Percentiles rank a stretch among this genome's conserved stretches.
Conservation (phyloP, 1,140 invertebrate genomes). For the Platorchestia sp. region DNA sequence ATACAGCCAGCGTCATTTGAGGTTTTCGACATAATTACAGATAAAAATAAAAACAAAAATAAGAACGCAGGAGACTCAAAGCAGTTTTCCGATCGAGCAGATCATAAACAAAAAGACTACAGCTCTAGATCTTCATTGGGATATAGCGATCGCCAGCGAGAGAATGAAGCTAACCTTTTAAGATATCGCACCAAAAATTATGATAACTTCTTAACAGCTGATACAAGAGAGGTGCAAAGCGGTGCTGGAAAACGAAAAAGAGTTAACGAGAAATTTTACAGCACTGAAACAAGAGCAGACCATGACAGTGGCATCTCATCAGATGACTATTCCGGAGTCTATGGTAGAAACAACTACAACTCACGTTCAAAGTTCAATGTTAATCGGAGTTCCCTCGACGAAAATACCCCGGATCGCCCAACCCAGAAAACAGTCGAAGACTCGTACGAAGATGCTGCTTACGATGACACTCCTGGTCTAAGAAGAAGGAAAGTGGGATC, state of each 20-base stretch:
- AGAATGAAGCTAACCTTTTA: background rate
- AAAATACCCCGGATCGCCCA: background rate
- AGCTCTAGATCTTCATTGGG: background rate
- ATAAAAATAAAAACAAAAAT: constrained; percentile 8
- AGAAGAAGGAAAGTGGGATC: background rate
- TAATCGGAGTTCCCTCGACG: background rate
- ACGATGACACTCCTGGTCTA: background rate
- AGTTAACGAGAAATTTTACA: background rate
- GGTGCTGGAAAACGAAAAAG: background rate
- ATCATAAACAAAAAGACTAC: background rate
- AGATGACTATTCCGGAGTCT: background rate
- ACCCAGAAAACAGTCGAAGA: background rate
- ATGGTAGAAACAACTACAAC: background rate
- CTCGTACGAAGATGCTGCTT: background rate
- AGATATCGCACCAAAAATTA: background rate
- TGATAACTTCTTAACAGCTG: background rate
- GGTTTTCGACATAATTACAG: constrained; percentile 18
- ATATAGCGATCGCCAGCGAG: background rate
- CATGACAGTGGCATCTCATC: background rate
- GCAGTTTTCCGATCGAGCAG: background rate
- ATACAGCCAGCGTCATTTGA: constrained; percentile 38
- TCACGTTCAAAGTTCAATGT: background rate
- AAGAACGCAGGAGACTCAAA: background rate
- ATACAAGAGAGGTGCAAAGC: background rate
- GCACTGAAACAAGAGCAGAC: background rate